Evolutionary conservation across 2,888 invertebrate species (phyloP).

Genomic region (Leptodirus hochenwartii): DNA sequence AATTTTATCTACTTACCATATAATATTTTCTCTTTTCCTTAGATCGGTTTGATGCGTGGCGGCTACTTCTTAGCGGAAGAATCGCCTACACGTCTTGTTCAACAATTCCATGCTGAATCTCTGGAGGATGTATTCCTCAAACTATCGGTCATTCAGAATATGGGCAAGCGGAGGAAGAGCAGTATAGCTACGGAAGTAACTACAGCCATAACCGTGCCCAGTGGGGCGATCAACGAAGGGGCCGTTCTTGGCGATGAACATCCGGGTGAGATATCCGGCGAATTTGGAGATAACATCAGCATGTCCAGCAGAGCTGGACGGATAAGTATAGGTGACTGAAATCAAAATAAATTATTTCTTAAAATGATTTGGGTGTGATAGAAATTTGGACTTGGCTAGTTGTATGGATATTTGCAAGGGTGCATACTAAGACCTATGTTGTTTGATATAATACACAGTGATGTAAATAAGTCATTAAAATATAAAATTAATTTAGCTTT

Average conservation of each 20-base stretch:
- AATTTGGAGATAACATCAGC: constrained; percentile 73
- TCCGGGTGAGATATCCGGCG: constrained; percentile 69
- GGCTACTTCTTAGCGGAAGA: constrained; percentile 74
- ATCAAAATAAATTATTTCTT: no score
- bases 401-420: no score
- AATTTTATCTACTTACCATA: not conserved
- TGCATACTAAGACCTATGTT: no score
- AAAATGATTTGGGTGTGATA: no score
- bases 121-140: constrained; percentile 70
- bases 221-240: constrained; percentile 43
- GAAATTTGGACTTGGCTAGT: no score
- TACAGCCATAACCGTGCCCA: constrained; percentile 44
- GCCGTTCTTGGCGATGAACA: constrained; percentile 45
- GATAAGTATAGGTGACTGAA: constrained; percentile 3
- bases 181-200: constrained; percentile 63
- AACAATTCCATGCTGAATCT: constrained; percentile 51
- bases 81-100: constrained; percentile 51
- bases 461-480: not conserved
- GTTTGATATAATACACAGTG: no score
- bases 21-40: constrained; percentile 7
- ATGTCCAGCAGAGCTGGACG: constrained; percentile 48
- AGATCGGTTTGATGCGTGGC: constrained; percentile 73
- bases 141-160: constrained; percentile 60
- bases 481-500: not conserved
- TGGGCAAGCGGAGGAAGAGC: constrained; percentile 61